These are phyloP conservation scores for Calliopum simillimum DNA, from an alignment of 2,888 invertebrate genomes.

Conservation along the genomic window DNA sequence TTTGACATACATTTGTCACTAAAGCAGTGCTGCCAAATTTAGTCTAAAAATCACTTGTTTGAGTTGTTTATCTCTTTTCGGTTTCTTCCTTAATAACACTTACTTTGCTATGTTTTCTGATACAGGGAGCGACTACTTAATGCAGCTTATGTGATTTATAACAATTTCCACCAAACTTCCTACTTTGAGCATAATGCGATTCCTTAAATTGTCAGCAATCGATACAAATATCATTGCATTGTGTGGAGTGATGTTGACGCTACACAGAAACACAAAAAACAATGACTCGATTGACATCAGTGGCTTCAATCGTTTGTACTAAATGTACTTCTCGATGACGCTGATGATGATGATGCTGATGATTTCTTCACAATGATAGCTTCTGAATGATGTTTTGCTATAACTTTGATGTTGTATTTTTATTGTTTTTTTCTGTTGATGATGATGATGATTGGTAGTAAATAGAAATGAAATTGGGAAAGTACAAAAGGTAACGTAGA, in stretches of 20 bases:
- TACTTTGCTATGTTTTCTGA: too few species aligned
- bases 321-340: too few species aligned
- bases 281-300: slow-evolving; percentile 49
- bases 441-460: slow-evolving; percentile 63
- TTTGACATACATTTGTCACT: too few species aligned
- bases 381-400: slow-evolving; percentile 28
- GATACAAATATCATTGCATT: slow-evolving; percentile 40
- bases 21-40: too few species aligned
- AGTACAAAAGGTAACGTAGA: slow-evolving; percentile 33
- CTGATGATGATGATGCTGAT: slow-evolving; percentile 57
- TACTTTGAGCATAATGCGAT: slow-evolving; percentile 22
- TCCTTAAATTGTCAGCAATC: slow-evolving; percentile 40
- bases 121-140: slow-evolving; percentile 48
- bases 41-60: too few species aligned
- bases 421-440: slow-evolving; percentile 39
- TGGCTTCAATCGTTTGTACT: too few species aligned
- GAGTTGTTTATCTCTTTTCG: too few species aligned
- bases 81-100: too few species aligned
- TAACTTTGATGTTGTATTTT: not conserved
- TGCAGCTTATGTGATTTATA: slow-evolving; percentile 41
- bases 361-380: slow-evolving; percentile 32
- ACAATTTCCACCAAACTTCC: not conserved
- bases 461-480: slow-evolving; percentile 60
- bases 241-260: not conserved
- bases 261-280: not conserved